Percentiles rank a stretch among this genome's conserved stretches.
These are phyloP conservation scores for Eupleurogrammus muticus DNA, from an alignment of 2,797 vertebrate species.

Conservation along the genomic window DNA sequence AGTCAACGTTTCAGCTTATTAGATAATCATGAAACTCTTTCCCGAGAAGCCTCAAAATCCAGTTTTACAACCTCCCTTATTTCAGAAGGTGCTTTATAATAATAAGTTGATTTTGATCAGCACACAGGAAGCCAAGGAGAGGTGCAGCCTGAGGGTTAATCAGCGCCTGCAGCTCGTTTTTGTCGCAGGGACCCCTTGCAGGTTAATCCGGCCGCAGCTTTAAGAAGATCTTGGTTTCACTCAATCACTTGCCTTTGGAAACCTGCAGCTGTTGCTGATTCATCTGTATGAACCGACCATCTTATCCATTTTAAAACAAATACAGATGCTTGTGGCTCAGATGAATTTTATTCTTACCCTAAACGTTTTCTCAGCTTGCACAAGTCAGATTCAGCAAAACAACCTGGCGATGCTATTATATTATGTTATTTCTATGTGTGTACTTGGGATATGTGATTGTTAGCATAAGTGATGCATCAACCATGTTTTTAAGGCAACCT, in stretches of 20 bases:
- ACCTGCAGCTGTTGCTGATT: neutral
- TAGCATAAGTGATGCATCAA: too few species aligned
- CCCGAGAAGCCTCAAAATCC: neutral
- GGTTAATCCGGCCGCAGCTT: conserved; percentile 21
- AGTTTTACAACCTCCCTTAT: neutral
- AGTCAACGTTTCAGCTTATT: conserved; percentile 22
- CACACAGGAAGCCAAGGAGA: neutral
- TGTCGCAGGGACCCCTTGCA: neutral
- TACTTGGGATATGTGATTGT: too few species aligned
- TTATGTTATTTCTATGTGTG: too few species aligned
- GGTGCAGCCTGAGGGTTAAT: neutral
- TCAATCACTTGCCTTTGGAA: neutral
- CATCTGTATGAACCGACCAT: neutral
- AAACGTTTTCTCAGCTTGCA: too few species aligned
- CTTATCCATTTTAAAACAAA: neutral
- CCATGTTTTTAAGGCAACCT: too few species aligned
- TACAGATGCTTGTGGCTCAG: neutral
- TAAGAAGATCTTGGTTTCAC: conserved; percentile 23
- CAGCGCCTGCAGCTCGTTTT: neutral
- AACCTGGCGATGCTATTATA: too few species aligned
- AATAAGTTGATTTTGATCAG: neutral
- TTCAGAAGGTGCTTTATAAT: neutral
- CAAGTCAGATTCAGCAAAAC: too few species aligned
- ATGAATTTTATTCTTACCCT: neutral
- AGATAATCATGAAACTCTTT: neutral